These are phyloP conservation scores for Synergus umbraculus DNA, from an alignment of 2,888 invertebrate genomes.

Conservation along the genomic window DNA sequence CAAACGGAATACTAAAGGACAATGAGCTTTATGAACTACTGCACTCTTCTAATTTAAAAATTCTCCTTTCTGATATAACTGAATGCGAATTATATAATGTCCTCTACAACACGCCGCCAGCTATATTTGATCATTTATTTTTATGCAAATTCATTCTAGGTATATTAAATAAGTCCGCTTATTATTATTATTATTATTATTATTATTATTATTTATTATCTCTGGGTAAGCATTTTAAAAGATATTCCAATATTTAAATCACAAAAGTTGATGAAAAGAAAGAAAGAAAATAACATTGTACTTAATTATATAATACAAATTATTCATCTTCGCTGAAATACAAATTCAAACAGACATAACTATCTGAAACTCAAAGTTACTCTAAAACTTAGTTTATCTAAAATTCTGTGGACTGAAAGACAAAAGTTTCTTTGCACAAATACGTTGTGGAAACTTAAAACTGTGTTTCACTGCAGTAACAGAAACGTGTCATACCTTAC, in stretches of 20 bases:
- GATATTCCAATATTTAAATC: too few relatives aligned
- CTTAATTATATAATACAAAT: background rate
- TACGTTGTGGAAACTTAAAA: conserved; percentile 21
- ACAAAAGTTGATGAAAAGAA: too few relatives aligned
- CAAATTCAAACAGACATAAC: background rate
- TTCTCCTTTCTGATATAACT: background rate
- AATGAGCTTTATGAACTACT: background rate
- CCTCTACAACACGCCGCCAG: background rate
- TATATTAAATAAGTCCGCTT: too few relatives aligned
- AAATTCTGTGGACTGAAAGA: conserved; percentile 7
- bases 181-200: too few relatives aligned
- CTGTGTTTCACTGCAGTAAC: background rate
- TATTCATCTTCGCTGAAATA: background rate
- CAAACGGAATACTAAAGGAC: background rate
- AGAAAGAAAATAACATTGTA: too few relatives aligned
- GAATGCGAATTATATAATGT: background rate
- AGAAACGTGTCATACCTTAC: background rate
- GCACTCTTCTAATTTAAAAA: background rate
- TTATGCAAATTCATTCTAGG: too few relatives aligned
- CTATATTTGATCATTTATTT: too few relatives aligned
- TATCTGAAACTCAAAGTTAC: conserved; percentile 14
- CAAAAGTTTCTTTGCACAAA: conserved; percentile 16
- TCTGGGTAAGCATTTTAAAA: too few relatives aligned
- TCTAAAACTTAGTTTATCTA: conserved; percentile 20
- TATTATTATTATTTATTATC: too few relatives aligned